A percentile compares a stretch with the other conserved stretches of the same genome.
Evolutionary conservation across 1,140 invertebrate genomes (phyloP).

Genomic region (Philopotamus ludificatus): DNA sequence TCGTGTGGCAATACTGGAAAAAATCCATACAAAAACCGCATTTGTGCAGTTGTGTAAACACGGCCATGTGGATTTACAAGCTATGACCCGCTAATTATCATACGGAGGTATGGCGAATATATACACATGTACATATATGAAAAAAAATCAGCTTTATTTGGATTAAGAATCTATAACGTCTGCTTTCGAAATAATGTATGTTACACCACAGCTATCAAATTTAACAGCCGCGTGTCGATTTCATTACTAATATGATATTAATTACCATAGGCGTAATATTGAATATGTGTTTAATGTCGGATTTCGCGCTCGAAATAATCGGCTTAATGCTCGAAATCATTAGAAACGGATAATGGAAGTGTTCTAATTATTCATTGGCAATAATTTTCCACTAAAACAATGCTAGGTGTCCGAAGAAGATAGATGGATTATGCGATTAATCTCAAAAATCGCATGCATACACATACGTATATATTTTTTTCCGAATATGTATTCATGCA

Average conservation of each 20-base stretch:
- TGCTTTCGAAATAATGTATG: conserved; percentile 13
- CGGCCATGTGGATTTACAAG: conserved; percentile 7
- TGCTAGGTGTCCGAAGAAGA: neutral
- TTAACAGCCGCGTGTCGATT: conserved; percentile 19
- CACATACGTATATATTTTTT: neutral
- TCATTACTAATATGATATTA: conserved; percentile 19
- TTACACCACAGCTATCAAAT: conserved; percentile 14
- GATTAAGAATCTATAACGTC: conserved; percentile 4
- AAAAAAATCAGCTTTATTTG: conserved; percentile 6
- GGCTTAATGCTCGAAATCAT: neutral
- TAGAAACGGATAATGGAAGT: neutral
- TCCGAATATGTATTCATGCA: no score
- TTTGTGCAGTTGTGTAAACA: neutral
- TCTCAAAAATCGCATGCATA: neutral
- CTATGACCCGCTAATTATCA: conserved; percentile 17
- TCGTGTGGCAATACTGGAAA: neutral
- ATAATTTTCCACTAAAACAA: neutral
- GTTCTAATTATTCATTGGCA: neutral
- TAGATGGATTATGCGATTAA: neutral
- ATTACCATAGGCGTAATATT: neutral
- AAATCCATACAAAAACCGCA: neutral
- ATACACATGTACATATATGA: no score
- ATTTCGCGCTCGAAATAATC: neutral
- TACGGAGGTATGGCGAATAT: neutral
- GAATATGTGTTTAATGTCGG: neutral